Evolutionary conservation across 53 echinoderm and acorn worm genomes (phyloP).

Genomic region (Mesocentrotus franciscanus): DNA sequence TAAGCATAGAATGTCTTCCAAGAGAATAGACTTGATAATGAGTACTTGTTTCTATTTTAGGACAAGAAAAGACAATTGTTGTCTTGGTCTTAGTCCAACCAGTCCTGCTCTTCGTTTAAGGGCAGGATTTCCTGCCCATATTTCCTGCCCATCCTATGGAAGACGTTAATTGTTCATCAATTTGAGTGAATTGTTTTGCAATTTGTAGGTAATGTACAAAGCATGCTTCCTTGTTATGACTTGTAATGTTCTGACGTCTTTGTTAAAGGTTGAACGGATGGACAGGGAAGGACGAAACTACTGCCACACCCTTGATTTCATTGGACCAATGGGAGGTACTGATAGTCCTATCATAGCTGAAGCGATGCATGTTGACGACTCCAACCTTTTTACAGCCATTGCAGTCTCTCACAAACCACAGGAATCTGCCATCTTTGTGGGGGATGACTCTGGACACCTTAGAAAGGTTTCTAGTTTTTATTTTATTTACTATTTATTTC

Average conservation of each 20-base stretch:
- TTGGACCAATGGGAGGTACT: slow-evolving; percentile 78
- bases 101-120: neutral
- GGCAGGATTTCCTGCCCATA: neutral
- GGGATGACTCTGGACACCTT: slow-evolving; percentile 80
- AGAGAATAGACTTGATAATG: neutral
- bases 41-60: neutral
- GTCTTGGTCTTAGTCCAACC: no score
- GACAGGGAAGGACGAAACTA: slow-evolving; percentile 66
- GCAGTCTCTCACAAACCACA: slow-evolving; percentile 72
- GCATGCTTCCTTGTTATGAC: neutral
- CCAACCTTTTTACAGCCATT: slow-evolving; percentile 76
- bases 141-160: neutral
- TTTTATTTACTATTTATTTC: neutral
- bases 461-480: slow-evolving; percentile 73
- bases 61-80: neutral
- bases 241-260: neutral
- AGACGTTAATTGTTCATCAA: neutral
- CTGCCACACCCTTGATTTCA: slow-evolving; percentile 75
- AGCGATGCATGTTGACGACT: slow-evolving; percentile 76
- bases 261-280: slow-evolving; percentile 55
- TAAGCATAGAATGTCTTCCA: no score
- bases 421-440: slow-evolving; percentile 85
- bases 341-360: slow-evolving; percentile 62
- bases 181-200: neutral
- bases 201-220: neutral